Base-by-base conservation (phyloP, 2,113 vertebrate genomes). In the Trogon surrucura region DNA sequence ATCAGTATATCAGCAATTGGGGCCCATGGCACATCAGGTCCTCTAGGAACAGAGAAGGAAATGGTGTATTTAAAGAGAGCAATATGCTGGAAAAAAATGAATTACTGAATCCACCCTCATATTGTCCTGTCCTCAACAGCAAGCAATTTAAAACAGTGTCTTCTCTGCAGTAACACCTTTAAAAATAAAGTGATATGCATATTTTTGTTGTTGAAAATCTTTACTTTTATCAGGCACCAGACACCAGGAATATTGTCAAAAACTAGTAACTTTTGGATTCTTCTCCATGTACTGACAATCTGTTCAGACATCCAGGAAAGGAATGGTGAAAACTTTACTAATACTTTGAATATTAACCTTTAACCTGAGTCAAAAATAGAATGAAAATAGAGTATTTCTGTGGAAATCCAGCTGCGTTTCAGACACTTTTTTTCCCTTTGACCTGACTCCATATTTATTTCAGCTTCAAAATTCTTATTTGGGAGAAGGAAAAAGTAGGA, bases 341-440 rank as follows among this genome's bases (percentile, higher is more conserved):
- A 92, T 92, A 88, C 60, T 96, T 97, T 97, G 82, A 97, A 95
- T 95, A 97, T 80, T 97, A 92, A 98, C 80, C 78, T 97, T 96
- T 94, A 96, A 92, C 70, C 83, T 97, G 88, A 32, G 77, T 79
- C 65, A 96, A 96, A 98, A 97, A 94, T 74, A 90, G 92, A 97
- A 96, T 89, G 89, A 95, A 97, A 97, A 96, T 36, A 81, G 56
- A 96, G 60, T 91, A 96, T 95, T 97, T 95, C 83, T 96, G 77
- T 95, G 88, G 79, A 97, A 97, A 97, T 97, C 82, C 85, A 93
- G 64, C 20, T 95, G 96, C 16, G 15, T 96, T 96, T 97, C 32
- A 85, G 85, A 51, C 10, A 86, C 61, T 92, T 91, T 57, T 57
- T 51, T 94, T 93, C 80, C 75, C 73, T 95, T 97, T 93, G 93